These are phyloP conservation scores for Rhodeus uyekii DNA, from an alignment of 2,797 vertebrate species.

Conservation along the genomic window DNA sequence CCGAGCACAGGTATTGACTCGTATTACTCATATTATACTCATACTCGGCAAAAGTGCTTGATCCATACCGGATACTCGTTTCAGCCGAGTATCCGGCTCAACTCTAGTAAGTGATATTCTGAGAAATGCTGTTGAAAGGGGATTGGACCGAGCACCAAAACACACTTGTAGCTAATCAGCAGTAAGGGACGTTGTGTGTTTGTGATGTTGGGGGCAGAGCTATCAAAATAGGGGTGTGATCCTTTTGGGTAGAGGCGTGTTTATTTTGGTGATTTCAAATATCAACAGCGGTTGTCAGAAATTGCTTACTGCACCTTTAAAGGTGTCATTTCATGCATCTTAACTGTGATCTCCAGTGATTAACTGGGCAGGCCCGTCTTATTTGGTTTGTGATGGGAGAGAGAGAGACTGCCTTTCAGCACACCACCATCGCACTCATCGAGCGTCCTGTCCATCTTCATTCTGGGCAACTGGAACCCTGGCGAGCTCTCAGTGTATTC, in stretches of 20 bases:
- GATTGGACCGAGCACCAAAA: neutral
- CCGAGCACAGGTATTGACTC: no score
- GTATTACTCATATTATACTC: no score
- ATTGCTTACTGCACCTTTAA: neutral
- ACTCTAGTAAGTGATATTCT: neutral
- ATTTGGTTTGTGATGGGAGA: neutral
- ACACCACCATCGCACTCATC: conserved; percentile 16
- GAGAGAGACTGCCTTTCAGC: conserved; percentile 42
- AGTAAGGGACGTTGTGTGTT: neutral
- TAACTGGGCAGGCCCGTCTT: neutral
- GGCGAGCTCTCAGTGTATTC: conserved; percentile 72
- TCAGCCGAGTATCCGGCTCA: no score
- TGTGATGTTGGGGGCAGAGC: neutral
- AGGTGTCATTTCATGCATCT: neutral
- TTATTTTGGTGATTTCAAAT: neutral
- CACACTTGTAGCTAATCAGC: neutral
- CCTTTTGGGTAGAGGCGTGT: neutral
- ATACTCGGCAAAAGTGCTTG: no score
- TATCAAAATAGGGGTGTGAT: neutral
- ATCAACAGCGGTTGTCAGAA: neutral
- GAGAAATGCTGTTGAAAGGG: neutral
- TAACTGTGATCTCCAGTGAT: neutral
- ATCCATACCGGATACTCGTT: no score
- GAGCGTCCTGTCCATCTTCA: conserved; percentile 39
- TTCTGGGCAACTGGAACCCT: conserved; percentile 54